Conservation (phyloP, 2,888 invertebrate genomes). For the Philhelius pedissequus region DNA sequence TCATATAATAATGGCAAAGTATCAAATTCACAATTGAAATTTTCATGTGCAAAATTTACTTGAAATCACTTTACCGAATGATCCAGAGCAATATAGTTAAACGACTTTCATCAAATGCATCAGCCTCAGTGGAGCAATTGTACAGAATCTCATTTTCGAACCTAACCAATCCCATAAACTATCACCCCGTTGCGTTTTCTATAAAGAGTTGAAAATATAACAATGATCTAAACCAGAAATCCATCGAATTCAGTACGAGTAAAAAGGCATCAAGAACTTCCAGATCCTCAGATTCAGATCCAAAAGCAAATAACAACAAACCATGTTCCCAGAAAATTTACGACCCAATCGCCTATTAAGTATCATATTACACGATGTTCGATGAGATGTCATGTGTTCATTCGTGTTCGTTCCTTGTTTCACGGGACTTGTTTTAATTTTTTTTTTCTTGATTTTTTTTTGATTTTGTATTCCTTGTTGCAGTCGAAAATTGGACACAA, state of each 20-base stretch:
- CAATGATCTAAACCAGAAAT: conserved; percentile 46
- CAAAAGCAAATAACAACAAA: conserved; percentile 45
- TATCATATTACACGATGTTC: conserved; percentile 71
- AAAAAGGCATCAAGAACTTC: not conserved
- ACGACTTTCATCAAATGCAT: conserved; percentile 13
- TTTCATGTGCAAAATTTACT: not conserved
- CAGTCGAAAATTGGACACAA: conserved; percentile 67
- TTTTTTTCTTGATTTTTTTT: conserved; percentile 16
- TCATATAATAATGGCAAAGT: not conserved
- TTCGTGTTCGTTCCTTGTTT: conserved; percentile 65
- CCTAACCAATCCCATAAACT: conserved; percentile 35
- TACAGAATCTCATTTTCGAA: not conserved
- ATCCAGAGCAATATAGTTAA: not conserved
- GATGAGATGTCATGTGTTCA: conserved; percentile 70
- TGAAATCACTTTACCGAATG: not conserved
- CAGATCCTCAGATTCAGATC: conserved; percentile 29
- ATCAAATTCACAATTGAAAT: not conserved
- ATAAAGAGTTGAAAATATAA: conserved; percentile 49
- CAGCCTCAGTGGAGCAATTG: conserved; percentile 28
- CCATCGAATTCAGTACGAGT: not conserved
- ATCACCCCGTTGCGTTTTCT: conserved; percentile 30
- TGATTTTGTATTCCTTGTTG: conserved; percentile 51
- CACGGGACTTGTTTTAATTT: conserved; percentile 40
- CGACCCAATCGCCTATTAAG: conserved; percentile 71
- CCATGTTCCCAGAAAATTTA: conserved; percentile 71